Percentiles rank a stretch among this genome's conserved stretches.
Evolutionary conservation across 2,888 invertebrate species (phyloP).

Genomic region (Conistra vaccinii): DNA sequence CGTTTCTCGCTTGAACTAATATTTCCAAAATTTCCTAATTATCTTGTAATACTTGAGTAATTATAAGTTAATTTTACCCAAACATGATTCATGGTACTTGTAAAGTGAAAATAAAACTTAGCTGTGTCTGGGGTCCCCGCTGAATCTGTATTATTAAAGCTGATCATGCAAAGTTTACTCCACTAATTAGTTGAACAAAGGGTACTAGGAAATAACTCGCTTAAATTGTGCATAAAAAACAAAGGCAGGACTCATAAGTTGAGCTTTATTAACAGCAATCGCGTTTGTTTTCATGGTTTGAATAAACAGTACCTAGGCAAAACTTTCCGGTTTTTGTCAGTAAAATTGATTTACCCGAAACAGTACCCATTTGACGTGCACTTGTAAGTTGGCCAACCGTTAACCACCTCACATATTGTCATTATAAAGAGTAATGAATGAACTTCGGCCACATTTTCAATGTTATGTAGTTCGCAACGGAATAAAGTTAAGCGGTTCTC

Average conservation of each 20-base stretch:
- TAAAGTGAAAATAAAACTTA: constrained; percentile 67
- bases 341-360: constrained; percentile 4
- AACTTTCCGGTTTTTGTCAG: constrained; percentile 12
- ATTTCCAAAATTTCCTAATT: constrained; percentile 69
- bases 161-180: constrained; percentile 73
- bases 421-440: constrained; percentile 58
- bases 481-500: constrained; percentile 70
- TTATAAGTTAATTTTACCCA: constrained; percentile 76
- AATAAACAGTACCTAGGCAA: background rate
- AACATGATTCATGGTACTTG: constrained; percentile 72
- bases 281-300: constrained; percentile 24
- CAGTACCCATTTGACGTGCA: constrained; percentile 3
- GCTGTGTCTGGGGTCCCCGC: constrained; percentile 54
- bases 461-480: constrained; percentile 55
- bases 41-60: constrained; percentile 73
- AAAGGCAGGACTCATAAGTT: constrained; percentile 12
- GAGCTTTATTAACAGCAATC: constrained; percentile 1
- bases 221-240: constrained; percentile 33
- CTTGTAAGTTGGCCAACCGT: constrained; percentile 17
- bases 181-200: constrained; percentile 63
- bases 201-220: constrained; percentile 41
- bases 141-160: constrained; percentile 76
- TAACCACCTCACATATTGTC: constrained; percentile 32
- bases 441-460: constrained; percentile 61
- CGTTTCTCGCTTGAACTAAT: constrained; percentile 52